Percentiles rank a stretch among this genome's conserved stretches.
These are phyloP conservation scores for Numida meleagris DNA, from an alignment of 2,113 vertebrate species.

Conservation along the genomic window DNA sequence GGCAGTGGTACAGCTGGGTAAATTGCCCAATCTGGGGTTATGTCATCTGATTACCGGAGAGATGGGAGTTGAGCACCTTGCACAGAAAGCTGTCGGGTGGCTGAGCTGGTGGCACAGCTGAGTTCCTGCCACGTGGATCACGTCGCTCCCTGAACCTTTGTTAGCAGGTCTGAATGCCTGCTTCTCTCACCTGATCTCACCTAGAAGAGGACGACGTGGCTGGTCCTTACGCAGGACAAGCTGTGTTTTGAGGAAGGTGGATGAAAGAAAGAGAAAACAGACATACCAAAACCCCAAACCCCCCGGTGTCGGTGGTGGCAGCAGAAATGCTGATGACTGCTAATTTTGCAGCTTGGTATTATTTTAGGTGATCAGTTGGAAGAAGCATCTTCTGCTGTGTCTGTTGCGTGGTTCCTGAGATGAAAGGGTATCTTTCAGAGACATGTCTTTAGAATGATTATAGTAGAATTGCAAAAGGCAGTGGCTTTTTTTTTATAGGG, in stretches of 20 bases:
- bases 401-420: neutral
- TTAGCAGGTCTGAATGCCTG: neutral
- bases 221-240: neutral
- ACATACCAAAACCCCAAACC: neutral
- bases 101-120: neutral
- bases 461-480: neutral
- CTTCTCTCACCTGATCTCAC: neutral
- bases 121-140: neutral
- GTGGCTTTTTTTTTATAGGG: neutral
- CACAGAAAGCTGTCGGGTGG: neutral
- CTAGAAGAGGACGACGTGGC: neutral
- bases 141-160: neutral
- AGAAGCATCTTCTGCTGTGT: neutral
- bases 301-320: neutral
- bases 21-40: constrained; percentile 8
- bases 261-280: neutral
- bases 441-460: accelerated
- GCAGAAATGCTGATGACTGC: neutral
- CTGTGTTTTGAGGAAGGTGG: neutral
- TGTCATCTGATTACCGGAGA: neutral
- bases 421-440: neutral
- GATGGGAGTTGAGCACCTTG: neutral
- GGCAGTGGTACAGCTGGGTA: neutral
- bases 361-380: neutral
- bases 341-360: neutral